Conservation (phyloP, 2,888 invertebrate species). For the Dorcus hopei region DNA sequence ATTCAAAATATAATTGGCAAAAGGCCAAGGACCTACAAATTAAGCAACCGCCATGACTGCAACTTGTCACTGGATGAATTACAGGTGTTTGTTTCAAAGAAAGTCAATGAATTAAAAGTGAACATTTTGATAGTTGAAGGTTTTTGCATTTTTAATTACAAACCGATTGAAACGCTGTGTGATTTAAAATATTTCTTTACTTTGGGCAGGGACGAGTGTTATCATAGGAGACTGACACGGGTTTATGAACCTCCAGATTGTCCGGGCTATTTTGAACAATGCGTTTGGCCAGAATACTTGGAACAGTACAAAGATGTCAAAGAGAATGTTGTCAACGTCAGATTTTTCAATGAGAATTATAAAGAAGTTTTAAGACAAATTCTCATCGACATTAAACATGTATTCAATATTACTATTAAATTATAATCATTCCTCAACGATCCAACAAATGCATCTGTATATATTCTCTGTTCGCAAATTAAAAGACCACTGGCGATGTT, state of each 20-base stretch:
- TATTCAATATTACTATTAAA: too few relatives aligned
- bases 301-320: slow-evolving; percentile 53
- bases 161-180: slow-evolving; percentile 64
- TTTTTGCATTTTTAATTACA: slow-evolving; percentile 70
- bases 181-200: slow-evolving; percentile 72
- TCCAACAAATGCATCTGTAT: too few relatives aligned
- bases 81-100: slow-evolving; percentile 18
- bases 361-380: slow-evolving; percentile 31
- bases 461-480: too few relatives aligned
- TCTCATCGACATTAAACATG: slow-evolving; percentile 29
- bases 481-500: too few relatives aligned
- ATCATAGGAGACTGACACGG: slow-evolving; percentile 57
- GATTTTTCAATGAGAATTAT: slow-evolving; percentile 34
- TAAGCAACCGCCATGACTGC: background rate
- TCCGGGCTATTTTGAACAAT: slow-evolving; percentile 80
- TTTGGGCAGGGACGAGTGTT: slow-evolving; percentile 66
- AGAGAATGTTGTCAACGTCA: slow-evolving; percentile 35
- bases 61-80: slow-evolving; percentile 6
- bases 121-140: slow-evolving; percentile 72
- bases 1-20: slow-evolving; percentile 38
- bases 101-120: slow-evolving; percentile 37
- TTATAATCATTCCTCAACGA: too few relatives aligned
- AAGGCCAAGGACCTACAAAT: background rate
- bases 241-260: slow-evolving; percentile 85
- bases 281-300: slow-evolving; percentile 89